phyloP scores from a whole-genome alignment of 2,113 vertebrate genomes.

The Opisthocomus hoazin region DNA sequence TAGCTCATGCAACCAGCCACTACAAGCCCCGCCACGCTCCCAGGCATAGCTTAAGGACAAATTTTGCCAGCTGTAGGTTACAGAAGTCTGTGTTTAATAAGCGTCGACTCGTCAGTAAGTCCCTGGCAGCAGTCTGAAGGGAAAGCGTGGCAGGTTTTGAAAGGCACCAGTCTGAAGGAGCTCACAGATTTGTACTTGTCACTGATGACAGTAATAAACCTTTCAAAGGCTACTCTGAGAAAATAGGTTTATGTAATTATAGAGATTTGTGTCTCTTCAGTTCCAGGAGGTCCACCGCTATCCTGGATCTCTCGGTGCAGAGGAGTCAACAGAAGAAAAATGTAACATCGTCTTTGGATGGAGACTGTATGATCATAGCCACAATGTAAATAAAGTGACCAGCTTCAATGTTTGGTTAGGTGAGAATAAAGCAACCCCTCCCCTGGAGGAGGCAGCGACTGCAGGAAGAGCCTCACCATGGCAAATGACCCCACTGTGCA shows the following conservation, averaged over 20 bases:
- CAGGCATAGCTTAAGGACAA: background rate
- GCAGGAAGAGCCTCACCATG: background rate
- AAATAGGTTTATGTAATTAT: background rate
- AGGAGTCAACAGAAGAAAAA: background rate
- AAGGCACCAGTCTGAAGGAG: background rate
- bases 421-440: background rate
- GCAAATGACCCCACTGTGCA: background rate
- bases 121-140: background rate
- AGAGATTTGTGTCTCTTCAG: background rate
- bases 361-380: background rate
- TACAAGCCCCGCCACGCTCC: background rate
- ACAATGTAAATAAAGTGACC: background rate
- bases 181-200: background rate
- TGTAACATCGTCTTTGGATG: fast-evolving
- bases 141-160: background rate
- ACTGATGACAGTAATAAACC: background rate
- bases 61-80: background rate
- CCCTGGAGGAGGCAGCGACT: background rate
- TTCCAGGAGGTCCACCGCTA: background rate
- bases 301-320: background rate
- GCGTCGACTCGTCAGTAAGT: background rate
- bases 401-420: background rate
- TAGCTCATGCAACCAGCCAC: background rate
- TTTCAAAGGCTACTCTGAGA: background rate
- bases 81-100: background rate